These are phyloP conservation scores for Heliconius erato DNA, from an alignment of 2,888 invertebrate species.

Conservation along the genomic window DNA sequence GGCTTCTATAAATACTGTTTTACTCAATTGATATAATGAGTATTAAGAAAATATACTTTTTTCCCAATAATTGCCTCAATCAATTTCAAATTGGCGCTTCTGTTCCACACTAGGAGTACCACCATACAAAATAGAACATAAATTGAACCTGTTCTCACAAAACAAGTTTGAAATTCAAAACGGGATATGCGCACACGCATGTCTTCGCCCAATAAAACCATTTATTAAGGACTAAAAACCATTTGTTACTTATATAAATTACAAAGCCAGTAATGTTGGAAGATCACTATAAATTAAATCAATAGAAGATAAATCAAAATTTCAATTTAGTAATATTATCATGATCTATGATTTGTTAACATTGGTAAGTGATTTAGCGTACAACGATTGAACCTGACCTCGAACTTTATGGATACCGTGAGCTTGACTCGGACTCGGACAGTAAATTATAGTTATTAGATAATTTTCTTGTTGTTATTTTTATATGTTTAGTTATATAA, in stretches of 20 bases:
- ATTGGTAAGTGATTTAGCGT: background rate
- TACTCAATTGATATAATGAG: no score
- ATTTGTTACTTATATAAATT: conserved; percentile 46
- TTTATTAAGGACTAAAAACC: conserved; percentile 49
- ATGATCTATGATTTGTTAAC: conserved; percentile 13
- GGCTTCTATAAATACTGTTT: no score
- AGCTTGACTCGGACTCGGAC: background rate
- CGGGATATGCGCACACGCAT: conserved; percentile 31
- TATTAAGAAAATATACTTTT: no score
- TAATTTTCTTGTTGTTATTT: background rate
- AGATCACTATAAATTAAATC: conserved; percentile 6
- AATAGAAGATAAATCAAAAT: conserved; percentile 22
- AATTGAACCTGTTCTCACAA: conserved; percentile 15
- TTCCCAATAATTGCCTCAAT: background rate
- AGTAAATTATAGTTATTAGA: background rate
- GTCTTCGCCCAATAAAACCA: conserved; percentile 52
- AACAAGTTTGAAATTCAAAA: conserved; percentile 38
- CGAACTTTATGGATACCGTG: background rate
- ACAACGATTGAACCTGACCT: conserved; percentile 2
- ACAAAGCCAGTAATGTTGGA: conserved; percentile 15
- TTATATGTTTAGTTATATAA: background rate
- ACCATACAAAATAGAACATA: conserved; percentile 3
- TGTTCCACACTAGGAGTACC: background rate
- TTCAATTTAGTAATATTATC: conserved; percentile 13
- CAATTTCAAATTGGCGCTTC: background rate